Evolutionary conservation across 2,113 vertebrate species (phyloP).

Genomic region (Alligator mississippiensis): DNA sequence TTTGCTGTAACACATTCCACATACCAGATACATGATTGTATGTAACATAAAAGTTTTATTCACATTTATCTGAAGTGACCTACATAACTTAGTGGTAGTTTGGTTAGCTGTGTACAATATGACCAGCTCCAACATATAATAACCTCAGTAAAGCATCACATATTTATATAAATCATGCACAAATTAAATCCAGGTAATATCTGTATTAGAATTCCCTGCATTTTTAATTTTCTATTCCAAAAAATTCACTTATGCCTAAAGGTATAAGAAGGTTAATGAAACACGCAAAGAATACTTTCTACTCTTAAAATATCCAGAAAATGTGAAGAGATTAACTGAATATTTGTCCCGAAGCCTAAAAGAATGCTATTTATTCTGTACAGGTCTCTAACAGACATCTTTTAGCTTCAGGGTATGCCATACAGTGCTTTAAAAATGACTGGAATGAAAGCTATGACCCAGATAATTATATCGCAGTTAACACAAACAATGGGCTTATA

Average conservation of each 20-base stretch:
- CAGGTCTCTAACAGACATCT: constrained; percentile 13
- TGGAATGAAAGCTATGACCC: not conserved
- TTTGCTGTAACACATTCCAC: not conserved
- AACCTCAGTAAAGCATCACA: not conserved
- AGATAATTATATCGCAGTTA: constrained; percentile 19
- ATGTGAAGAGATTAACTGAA: constrained; percentile 21
- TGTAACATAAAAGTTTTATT: constrained; percentile 3
- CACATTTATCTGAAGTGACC: not conserved
- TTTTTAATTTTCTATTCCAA: not conserved
- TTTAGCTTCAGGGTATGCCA: not conserved
- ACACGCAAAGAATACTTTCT: constrained; percentile 54
- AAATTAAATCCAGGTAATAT: not conserved
- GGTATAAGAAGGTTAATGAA: constrained; percentile 46
- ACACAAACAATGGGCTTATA: not conserved
- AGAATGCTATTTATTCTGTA: constrained; percentile 9
- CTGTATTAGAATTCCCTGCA: not conserved
- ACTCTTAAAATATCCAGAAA: constrained; percentile 41
- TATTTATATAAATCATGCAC: not conserved
- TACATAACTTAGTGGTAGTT: not conserved
- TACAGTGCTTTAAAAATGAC: not conserved
- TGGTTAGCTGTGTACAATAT: not conserved
- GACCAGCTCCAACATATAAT: not conserved
- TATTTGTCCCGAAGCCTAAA: constrained; percentile 39
- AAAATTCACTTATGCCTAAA: not conserved
- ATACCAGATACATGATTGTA: not conserved